Evolutionary conservation across 2,797 vertebrate genomes (phyloP), one percentile per base, ranked within the genome.

Genomic region (Pangasius sanitwongsei): DNA sequence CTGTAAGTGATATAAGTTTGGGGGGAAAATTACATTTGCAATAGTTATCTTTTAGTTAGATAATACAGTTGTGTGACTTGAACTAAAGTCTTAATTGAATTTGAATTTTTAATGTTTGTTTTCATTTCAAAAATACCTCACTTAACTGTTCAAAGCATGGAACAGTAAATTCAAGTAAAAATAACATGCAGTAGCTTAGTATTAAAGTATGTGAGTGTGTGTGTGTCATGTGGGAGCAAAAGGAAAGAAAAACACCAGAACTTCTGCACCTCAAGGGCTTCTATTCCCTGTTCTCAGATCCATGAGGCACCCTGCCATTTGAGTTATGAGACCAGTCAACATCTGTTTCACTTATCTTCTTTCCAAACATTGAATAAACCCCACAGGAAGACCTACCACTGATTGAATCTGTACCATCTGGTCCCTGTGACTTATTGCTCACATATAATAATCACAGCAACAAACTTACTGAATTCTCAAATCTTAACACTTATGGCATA

Each of bases 251-350:
- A 87, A 86, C 77, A 90, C 28, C 7, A 85, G 82, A 61, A 53
- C 75, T 50, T 81, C 31, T 90, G 53, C 23, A 23, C 83, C 74
- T 65, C 67, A n/a, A 86, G 65, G 63, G 87, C 34, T 48, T 87
- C 67, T 74, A 61, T 83, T 88, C 85, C 87, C 87, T 77, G 37
- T 50, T 77, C 78, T 83, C 55, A 86, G 34, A 86, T 91, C 61
- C 57, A 67, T 89, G 75, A 84, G 85, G 89, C 41, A 34, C 90
- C 89, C 90, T 11, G 53, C 89, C 89, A 91, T 89, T 91, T 94
- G 92, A 94, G 78, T 89, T 91, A 94, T 91, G 91, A 92, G 77
- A 20, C 67, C 90, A 89, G 82, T 90, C 74, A 78, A 41, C 87
- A 87, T 91, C 91, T 93, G 92, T 80, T 93, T 91, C 31, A 28